phyloP scores from a whole-genome alignment of 2,797 vertebrate genomes.

The Pempheris klunzingeri region DNA sequence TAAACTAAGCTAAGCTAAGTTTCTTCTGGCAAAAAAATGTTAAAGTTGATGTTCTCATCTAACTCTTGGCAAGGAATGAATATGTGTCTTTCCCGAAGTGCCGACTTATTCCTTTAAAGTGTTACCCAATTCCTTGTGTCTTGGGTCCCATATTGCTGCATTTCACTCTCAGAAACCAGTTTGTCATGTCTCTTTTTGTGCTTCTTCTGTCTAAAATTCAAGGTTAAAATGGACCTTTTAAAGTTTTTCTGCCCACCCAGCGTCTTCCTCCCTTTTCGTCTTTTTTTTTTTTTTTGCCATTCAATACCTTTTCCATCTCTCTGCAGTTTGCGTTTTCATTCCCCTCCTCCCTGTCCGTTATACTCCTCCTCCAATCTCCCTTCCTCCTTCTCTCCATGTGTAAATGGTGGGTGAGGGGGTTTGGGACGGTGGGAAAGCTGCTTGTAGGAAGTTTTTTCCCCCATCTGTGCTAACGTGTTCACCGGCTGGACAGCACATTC shows the following conservation, averaged over 20 bases:
- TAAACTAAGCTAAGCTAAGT: background rate
- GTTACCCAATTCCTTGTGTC: background rate
- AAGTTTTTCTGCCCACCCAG: constrained; percentile 25
- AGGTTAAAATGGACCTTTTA: constrained; percentile 37
- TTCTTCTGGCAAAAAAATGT: background rate
- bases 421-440: constrained; percentile 74
- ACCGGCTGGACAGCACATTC: constrained; percentile 86
- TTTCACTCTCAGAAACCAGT: background rate
- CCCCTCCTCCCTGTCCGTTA: constrained; percentile 51
- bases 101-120: background rate
- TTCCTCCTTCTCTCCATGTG: constrained; percentile 51
- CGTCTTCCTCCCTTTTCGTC: background rate
- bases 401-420: constrained; percentile 58
- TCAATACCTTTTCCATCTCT: constrained; percentile 63
- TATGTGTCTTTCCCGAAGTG: background rate
- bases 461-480: constrained; percentile 82
- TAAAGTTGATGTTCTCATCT: background rate
- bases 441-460: constrained; percentile 72
- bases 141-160: background rate
- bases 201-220: constrained; percentile 6
- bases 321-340: constrained; percentile 55
- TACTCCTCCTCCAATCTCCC: constrained; percentile 51
- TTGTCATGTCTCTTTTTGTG: too few species aligned
- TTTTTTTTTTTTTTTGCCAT: constrained; percentile 26
- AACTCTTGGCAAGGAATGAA: background rate